phyloP scores from a whole-genome alignment of 2,113 vertebrate species.

The Lophius piscatorius region DNA sequence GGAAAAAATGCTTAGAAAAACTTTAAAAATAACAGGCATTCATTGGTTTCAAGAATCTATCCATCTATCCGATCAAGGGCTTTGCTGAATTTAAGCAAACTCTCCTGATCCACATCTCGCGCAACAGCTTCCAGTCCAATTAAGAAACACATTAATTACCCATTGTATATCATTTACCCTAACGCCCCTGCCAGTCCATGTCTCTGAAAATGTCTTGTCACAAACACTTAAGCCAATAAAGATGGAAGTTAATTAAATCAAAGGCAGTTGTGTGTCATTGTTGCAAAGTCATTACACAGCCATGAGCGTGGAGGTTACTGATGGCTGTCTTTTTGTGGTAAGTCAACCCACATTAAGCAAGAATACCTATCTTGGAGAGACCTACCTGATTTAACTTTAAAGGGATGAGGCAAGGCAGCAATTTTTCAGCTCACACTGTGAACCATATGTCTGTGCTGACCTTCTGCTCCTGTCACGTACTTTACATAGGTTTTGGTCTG shows the following conservation, averaged over 20 bases:
- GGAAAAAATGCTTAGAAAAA: too few species aligned
- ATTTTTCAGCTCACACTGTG: conserved; percentile 47
- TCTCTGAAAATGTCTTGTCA: conserved; percentile 72
- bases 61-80: conserved; percentile 3
- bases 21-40: too few species aligned
- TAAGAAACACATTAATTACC: conserved; percentile 78
- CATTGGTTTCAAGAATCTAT: conserved; percentile 14
- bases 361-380: conserved; percentile 39
- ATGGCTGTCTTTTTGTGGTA: conserved; percentile 42
- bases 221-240: conserved; percentile 79
- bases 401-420: conserved; percentile 30
- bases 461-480: conserved; percentile 24
- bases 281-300: conserved; percentile 64
- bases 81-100: conserved; percentile 4
- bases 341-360: conserved; percentile 21
- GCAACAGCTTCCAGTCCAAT: conserved; percentile 60
- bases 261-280: conserved; percentile 65
- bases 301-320: conserved; percentile 49
- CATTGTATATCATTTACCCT: conserved; percentile 62
- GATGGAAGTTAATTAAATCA: conserved; percentile 78
- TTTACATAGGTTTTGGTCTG: too few species aligned
- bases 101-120: conserved; percentile 35
- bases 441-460: conserved; percentile 59
- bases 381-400: conserved; percentile 17
- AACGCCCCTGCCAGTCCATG: conserved; percentile 50